Conservation (phyloP, 1,140 invertebrate species). For the Oreohelix idahoensis region DNA sequence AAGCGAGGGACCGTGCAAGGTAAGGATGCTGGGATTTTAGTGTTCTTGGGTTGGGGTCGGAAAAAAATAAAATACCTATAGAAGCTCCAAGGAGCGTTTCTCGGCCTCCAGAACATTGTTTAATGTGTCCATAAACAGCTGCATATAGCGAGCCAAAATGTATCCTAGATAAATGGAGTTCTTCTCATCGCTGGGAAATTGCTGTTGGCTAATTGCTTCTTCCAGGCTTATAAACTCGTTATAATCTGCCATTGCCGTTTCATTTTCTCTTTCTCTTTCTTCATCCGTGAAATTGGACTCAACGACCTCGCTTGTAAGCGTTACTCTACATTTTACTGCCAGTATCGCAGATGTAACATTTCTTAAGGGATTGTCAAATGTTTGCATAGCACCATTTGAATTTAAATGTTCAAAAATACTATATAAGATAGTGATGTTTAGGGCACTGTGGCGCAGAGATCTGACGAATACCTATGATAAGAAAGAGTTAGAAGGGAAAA, state of each 20-base stretch:
- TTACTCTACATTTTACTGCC: neutral
- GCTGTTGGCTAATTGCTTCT: neutral
- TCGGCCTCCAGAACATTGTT: neutral
- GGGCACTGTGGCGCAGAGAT: neutral
- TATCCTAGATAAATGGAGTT: neutral
- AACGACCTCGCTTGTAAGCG: neutral
- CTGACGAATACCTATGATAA: neutral
- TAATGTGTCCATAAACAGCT: neutral
- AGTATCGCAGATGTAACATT: neutral
- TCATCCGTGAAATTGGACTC: neutral
- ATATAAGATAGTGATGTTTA: neutral
- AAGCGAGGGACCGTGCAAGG: neutral
- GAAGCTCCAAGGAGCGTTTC: neutral
- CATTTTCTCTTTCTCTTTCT: neutral
- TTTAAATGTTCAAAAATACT: neutral
- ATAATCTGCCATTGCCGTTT: neutral
- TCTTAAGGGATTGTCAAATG: neutral
- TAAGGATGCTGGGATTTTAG: neutral
- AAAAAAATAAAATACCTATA: neutral
- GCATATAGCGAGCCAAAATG: neutral
- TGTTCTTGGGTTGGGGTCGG: neutral
- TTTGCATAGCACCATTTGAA: neutral
- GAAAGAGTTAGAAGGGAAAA: neutral
- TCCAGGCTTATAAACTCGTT: neutral
- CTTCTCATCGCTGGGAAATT: neutral